phyloP scores from a whole-genome alignment of 2,797 vertebrate genomes.

The Heterohyrax brucei region DNA sequence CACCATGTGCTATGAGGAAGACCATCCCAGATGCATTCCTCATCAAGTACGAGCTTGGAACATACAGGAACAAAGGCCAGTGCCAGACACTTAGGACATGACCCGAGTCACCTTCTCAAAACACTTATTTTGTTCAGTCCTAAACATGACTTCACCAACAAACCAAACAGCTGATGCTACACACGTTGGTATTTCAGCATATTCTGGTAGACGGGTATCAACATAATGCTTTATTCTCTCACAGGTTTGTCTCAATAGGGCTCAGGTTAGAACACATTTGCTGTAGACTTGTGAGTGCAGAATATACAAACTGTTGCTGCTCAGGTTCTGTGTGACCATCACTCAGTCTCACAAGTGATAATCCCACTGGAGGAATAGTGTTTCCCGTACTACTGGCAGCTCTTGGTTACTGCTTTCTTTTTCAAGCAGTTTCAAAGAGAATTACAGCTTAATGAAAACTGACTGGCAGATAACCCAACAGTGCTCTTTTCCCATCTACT shows the following conservation, averaged over 20 bases:
- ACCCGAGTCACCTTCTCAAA: background rate
- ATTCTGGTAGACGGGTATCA: background rate
- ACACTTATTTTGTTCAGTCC: background rate
- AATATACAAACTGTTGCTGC: background rate
- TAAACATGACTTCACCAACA: background rate
- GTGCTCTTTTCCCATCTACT: background rate
- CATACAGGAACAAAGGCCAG: accelerated
- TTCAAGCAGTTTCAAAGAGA: background rate
- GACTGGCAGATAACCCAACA: background rate
- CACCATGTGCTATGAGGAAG: background rate
- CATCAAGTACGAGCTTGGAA: background rate
- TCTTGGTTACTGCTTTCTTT: background rate
- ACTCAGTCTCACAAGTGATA: background rate
- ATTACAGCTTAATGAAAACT: background rate
- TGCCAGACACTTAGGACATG: accelerated
- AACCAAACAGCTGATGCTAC: background rate
- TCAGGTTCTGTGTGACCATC: no score
- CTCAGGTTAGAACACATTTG: background rate
- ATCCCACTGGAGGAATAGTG: background rate
- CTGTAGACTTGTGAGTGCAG: no score
- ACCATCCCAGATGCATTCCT: accelerated
- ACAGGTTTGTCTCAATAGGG: background rate
- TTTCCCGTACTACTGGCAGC: background rate
- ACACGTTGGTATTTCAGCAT: background rate
- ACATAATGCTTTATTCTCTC: background rate